These are phyloP conservation scores for Neoascia interrupta DNA, from an alignment of 2,888 invertebrate species.

Conservation along the genomic window DNA sequence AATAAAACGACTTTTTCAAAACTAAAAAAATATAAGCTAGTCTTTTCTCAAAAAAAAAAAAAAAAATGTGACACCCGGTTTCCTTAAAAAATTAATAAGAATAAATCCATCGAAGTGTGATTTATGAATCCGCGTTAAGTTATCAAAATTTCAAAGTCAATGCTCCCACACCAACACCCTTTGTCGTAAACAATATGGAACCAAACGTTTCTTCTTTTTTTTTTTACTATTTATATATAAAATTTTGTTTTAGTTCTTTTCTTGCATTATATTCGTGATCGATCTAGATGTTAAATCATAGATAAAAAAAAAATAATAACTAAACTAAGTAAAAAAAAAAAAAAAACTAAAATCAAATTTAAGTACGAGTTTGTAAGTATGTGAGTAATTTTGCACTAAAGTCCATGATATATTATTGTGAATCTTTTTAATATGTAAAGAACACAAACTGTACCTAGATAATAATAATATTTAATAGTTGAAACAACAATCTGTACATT, in stretches of 20 bases:
- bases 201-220: conserved; percentile 28
- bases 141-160: conserved; percentile 9
- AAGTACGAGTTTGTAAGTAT: conserved; percentile 39
- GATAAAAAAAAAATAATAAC: conserved; percentile 31
- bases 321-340: conserved; percentile 27
- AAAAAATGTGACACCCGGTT: conserved; percentile 33
- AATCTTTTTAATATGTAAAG: conserved; percentile 45
- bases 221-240: conserved; percentile 13
- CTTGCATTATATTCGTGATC: conserved; percentile 45
- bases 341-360: conserved; percentile 13
- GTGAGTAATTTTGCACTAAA: conserved; percentile 59
- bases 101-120: conserved; percentile 37
- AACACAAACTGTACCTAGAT: conserved; percentile 49
- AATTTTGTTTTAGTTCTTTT: conserved; percentile 4
- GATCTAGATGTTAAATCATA: conserved; percentile 52
- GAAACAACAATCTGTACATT: conserved; percentile 37
- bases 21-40: not conserved
- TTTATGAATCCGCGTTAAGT: conserved; percentile 22
- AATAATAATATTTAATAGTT: conserved; percentile 25
- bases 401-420: conserved; percentile 49
- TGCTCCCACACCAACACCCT: conserved; percentile 26
- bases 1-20: not conserved
- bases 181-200: conserved; percentile 55
- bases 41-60: conserved; percentile 10
- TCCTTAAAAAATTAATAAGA: conserved; percentile 17